Percentiles rank a stretch among this genome's conserved stretches.
Conservation (phyloP, 2,888 invertebrate species). For the Drosophila stalkeri region DNA sequence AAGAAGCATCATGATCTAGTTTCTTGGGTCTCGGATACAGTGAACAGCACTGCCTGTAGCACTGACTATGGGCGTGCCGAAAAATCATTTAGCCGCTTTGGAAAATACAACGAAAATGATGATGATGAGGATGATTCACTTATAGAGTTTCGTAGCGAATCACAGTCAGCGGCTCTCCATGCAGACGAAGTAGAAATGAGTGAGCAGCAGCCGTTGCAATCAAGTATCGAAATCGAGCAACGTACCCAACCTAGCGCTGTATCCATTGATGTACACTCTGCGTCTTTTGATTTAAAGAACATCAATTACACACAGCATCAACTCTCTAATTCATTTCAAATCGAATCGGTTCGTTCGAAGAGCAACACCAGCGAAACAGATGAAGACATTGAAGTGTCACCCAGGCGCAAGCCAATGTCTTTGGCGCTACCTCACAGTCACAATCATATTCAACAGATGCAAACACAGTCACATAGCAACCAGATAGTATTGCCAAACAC, state of each 20-base stretch:
- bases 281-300: constrained; percentile 73
- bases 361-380: constrained; percentile 52
- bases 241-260: constrained; percentile 55
- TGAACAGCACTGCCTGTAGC: constrained; percentile 71
- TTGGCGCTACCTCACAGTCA: constrained; percentile 76
- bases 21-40: constrained; percentile 81
- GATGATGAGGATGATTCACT: constrained; percentile 80
- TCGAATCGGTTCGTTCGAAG: constrained; percentile 83
- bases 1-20: constrained; percentile 70
- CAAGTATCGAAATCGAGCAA: constrained; percentile 16
- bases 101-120: constrained; percentile 31
- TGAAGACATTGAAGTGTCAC: constrained; percentile 39
- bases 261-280: constrained; percentile 81
- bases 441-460: constrained; percentile 45
- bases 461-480: constrained; percentile 22
- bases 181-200: constrained; percentile 30
- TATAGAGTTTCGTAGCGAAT: constrained; percentile 83
- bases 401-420: constrained; percentile 79
- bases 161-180: constrained; percentile 76
- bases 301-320: constrained; percentile 80
- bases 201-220: constrained; percentile 8
- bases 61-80: constrained; percentile 49
- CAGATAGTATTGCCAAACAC: constrained; percentile 40
- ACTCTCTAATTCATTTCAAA: constrained; percentile 84
- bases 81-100: constrained; percentile 39